phyloP scores from a whole-genome alignment of 2,113 vertebrate genomes.

The Camelus dromedarius region DNA sequence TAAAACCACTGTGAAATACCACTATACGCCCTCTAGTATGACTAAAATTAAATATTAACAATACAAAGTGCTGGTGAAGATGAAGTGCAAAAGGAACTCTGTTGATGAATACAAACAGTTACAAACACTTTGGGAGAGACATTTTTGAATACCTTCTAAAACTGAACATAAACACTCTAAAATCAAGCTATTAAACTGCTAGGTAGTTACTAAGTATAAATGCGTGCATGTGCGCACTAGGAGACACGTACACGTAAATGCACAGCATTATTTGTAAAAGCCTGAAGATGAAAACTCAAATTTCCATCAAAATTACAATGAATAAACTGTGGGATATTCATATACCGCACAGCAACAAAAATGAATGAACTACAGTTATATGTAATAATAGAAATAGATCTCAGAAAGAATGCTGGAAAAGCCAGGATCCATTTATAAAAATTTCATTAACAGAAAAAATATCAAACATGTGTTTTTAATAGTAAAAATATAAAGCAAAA shows the following conservation, averaged over 20 bases:
- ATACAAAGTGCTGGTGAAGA: not conserved
- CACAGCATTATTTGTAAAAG: not conserved
- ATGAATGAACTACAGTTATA: not conserved
- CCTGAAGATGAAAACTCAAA: not conserved
- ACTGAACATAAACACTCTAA: not conserved
- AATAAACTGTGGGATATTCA: not conserved
- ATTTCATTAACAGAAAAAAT: slow-evolving; percentile 9
- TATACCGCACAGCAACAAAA: not conserved
- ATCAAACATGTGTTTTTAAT: not conserved
- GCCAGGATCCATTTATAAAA: not conserved
- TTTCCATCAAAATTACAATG: not conserved
- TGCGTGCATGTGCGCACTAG: not conserved
- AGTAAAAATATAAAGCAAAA: slow-evolving; percentile 32
- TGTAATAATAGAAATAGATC: not conserved
- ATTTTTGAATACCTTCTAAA: not conserved
- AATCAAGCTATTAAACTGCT: not conserved
- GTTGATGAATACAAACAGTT: not conserved
- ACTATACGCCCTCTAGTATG: not conserved
- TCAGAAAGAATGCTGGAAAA: not conserved
- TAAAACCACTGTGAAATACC: not conserved
- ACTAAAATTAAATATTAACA: slow-evolving; percentile 27
- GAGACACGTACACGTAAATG: not conserved
- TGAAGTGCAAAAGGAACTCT: not conserved
- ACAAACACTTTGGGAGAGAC: not conserved
- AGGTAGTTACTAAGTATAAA: not conserved